Evolutionary conservation across 2,888 invertebrate genomes (phyloP), one percentile per base, ranked within the genome.

Genomic region (Dynastes maya): DNA sequence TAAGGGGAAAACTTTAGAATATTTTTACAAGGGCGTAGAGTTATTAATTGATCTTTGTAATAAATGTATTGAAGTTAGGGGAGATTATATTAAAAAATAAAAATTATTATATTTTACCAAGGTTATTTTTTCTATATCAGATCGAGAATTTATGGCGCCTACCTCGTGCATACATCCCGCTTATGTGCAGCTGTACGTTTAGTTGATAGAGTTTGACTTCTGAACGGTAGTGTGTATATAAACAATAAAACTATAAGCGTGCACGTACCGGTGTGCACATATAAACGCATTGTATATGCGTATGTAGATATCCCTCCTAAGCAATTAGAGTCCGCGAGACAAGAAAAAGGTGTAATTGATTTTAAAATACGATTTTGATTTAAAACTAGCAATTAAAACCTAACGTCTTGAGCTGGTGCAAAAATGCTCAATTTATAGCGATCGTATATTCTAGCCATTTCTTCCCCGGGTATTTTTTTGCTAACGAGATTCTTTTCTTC

Each of bases 291-390:
- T 6, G 16, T n/a, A 4, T 16, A 45, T 3, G 40, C 16, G 22
- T 67, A 67, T 67, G 67, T 67, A 67, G 67, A 67, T 67, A 13
- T 37, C 40, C n/a, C 40, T 55, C 55, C 8, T 22, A 6, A 32
- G 32, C 16, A 55, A 11, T 9, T 9, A 6, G 37, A 29, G 37
- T 16, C 37, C 53, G 11, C 49, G 16, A 58, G 71, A 71, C 71
- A 71, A 71, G 71, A 71, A 70, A 68, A 61, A 61, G 70, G 61
- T 68, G 77, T 77, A 77, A 77, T 77, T 77, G 77, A 77, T 77
- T 68, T 70, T 70, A 68, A 77, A 77, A 68, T 77, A 77, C 63
- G 77, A 68, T 77, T 77, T 68, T 77, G 77, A 77, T 77, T 77
- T 77, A 68, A 77, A 77, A 77, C 77, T 70, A 45, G 70, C 77